These are phyloP conservation scores for Clarias gariepinus DNA, from an alignment of 2,113 vertebrate genomes.

Conservation along the genomic window DNA sequence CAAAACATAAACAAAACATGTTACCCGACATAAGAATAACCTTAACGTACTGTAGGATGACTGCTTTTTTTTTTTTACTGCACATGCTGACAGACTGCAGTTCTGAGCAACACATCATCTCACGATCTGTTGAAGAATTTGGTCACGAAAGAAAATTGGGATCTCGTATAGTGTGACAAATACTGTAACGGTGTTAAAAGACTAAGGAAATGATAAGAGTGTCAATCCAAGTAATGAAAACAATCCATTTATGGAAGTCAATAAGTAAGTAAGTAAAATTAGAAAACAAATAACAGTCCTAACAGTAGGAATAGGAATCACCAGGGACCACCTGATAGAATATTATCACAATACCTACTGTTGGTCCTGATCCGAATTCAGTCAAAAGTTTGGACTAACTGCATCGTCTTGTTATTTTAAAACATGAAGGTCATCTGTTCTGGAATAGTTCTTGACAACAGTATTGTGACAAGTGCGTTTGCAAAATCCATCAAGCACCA, in stretches of 20 bases:
- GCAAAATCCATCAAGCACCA: no score
- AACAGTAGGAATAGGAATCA: no score
- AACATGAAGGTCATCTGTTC: no score
- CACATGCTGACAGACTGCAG: background rate
- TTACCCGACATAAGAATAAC: background rate
- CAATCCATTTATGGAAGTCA: background rate
- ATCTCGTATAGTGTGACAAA: background rate
- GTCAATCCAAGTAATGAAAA: background rate
- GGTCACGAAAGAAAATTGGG: background rate
- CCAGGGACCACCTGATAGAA: no score
- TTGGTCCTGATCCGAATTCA: no score
- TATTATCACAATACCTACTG: no score
- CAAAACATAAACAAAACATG: background rate
- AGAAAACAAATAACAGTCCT: background rate
- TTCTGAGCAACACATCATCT: background rate
- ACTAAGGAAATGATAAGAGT: background rate
- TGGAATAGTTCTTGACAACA: no score
- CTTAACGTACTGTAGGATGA: background rate
- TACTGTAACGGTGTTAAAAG: background rate
- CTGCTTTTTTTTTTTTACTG: background rate
- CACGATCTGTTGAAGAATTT: background rate
- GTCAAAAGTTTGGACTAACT: no score
- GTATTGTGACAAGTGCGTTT: no score
- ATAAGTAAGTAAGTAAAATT: background rate
- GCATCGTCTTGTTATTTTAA: no score